These are phyloP conservation scores for Promerops cafer DNA, from an alignment of 2,113 vertebrate species.

Conservation along the genomic window DNA sequence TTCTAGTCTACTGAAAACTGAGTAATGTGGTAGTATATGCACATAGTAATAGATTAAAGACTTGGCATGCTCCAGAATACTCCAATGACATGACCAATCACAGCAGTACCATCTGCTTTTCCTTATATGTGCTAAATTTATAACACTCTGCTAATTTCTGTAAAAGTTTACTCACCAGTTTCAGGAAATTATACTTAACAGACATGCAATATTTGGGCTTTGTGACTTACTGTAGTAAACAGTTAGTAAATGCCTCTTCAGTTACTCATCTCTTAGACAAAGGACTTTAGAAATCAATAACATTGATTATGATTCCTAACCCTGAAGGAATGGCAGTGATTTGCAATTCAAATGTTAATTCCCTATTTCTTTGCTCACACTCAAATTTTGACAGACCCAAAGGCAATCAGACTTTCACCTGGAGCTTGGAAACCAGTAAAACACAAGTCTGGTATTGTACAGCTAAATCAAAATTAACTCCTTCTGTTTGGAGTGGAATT, in stretches of 20 bases:
- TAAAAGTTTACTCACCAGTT: neutral
- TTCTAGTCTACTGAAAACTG: neutral
- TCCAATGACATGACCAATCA: neutral
- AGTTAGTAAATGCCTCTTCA: constrained; percentile 30
- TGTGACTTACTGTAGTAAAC: constrained; percentile 36
- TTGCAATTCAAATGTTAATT: constrained; percentile 20
- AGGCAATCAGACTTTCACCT: neutral
- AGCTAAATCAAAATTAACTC: neutral
- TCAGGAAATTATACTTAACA: constrained; percentile 33
- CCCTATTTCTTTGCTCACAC: neutral
- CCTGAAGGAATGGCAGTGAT: neutral
- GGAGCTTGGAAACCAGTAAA: neutral
- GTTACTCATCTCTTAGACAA: constrained; percentile 10
- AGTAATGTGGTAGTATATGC: neutral
- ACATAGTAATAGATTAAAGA: constrained; percentile 3
- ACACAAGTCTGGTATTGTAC: neutral
- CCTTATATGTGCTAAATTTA: constrained; percentile 23
- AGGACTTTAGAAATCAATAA: constrained; percentile 31
- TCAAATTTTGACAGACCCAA: neutral
- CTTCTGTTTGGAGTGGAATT: neutral
- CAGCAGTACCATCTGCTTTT: constrained; percentile 38
- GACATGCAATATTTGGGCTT: constrained; percentile 13
- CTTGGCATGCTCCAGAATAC: neutral
- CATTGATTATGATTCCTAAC: neutral
- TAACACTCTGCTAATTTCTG: neutral